These are phyloP conservation scores for Drosophila eugracilis DNA, from an alignment of 1,140 invertebrate genomes.

Conservation along the genomic window DNA sequence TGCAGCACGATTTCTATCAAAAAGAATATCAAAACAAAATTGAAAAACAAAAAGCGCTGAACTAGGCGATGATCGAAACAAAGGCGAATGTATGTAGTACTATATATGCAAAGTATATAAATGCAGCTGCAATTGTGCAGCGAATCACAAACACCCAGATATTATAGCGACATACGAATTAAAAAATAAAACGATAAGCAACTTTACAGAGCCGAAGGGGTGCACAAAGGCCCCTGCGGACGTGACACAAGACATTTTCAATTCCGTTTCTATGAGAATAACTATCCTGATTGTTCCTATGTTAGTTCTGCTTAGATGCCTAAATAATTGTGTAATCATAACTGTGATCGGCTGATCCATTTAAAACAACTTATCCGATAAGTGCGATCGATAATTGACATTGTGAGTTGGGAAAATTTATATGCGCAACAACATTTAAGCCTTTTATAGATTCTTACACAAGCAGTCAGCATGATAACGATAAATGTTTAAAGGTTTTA, in stretches of 20 bases:
- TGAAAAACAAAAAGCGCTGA: constrained; percentile 7
- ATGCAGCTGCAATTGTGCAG: constrained; percentile 16
- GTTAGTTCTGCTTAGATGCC: constrained; percentile 28
- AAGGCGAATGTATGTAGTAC: constrained; percentile 3
- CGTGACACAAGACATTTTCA: constrained; percentile 21
- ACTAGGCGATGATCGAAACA: constrained; percentile 22
- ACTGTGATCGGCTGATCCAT: constrained; percentile 8
- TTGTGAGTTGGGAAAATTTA: constrained; percentile 36
- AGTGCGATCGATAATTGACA: constrained; percentile 37
- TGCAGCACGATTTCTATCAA: constrained; percentile 28
- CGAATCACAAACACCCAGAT: constrained; percentile 10
- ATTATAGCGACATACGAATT: constrained; percentile 17
- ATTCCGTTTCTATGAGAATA: constrained; percentile 34
- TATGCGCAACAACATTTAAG: constrained; percentile 43
- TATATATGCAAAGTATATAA: background rate
- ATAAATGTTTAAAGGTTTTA: constrained; percentile 49
- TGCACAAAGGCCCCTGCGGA: constrained; percentile 15
- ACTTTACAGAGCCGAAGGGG: constrained; percentile 23
- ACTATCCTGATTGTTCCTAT: constrained; percentile 39
- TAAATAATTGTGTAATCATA: constrained; percentile 29
- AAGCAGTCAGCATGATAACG: constrained; percentile 31
- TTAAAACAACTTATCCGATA: constrained; percentile 19
- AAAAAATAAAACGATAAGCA: constrained; percentile 25
- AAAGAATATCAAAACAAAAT: constrained; percentile 8
- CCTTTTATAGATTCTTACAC: constrained; percentile 51